Evolutionary conservation across 2,113 vertebrate genomes (phyloP).

Genomic region (Rhizomys pruinosus): DNA sequence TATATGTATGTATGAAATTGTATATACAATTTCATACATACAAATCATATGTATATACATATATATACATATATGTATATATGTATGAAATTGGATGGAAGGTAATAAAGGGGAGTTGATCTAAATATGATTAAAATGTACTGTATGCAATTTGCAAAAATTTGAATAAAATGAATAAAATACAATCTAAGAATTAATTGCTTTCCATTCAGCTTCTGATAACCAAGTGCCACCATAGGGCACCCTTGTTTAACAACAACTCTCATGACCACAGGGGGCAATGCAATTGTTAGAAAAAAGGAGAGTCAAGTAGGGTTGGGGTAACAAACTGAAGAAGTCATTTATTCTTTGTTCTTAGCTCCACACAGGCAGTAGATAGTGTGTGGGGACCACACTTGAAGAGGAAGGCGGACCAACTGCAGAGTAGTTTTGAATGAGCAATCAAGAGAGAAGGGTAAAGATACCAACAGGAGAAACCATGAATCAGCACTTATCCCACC

Average conservation of each 20-base stretch:
- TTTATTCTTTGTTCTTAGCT: neutral
- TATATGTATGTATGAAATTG: too few species aligned
- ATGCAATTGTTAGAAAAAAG: neutral
- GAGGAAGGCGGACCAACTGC: neutral
- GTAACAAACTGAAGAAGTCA: neutral
- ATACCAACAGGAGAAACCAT: neutral
- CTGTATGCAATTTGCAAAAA: too few species aligned
- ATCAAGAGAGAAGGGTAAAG: conserved; percentile 36
- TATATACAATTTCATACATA: too few species aligned
- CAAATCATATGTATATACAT: too few species aligned
- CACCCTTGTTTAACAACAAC: neutral
- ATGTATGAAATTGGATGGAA: too few species aligned
- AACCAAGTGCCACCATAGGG: neutral
- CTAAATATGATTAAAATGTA: too few species aligned
- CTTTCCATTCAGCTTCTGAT: conserved; percentile 27
- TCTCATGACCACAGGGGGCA: neutral
- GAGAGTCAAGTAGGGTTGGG: neutral
- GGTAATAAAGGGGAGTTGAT: too few species aligned
- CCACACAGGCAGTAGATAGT: neutral
- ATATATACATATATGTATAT: too few species aligned
- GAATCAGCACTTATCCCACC: conserved; percentile 28
- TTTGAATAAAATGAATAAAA: neutral
- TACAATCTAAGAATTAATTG: neutral
- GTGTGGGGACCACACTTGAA: neutral
- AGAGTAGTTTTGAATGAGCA: conserved; percentile 20